These are phyloP conservation scores for Amblyjoppa proteus DNA, from an alignment of 2,888 invertebrate species.

Conservation along the genomic window DNA sequence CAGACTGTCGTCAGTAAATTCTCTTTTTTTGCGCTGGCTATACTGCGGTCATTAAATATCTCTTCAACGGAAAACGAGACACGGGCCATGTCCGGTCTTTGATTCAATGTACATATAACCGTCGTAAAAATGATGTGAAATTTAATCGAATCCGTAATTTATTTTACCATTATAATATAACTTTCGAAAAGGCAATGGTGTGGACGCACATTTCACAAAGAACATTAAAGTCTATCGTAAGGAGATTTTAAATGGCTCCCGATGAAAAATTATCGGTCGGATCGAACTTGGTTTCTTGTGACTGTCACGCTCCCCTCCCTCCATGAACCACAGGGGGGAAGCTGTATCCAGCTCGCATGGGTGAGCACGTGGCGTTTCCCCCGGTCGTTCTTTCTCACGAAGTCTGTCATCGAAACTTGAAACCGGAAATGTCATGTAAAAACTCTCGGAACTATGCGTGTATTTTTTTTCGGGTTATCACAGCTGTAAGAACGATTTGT, in stretches of 20 bases:
- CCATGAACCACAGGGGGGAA: neutral
- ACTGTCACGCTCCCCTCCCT: slow-evolving; percentile 53
- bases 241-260: neutral
- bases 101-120: neutral
- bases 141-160: neutral
- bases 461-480: neutral
- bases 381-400: slow-evolving; percentile 2
- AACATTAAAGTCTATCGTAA: neutral
- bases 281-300: neutral
- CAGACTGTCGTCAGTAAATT: slow-evolving; percentile 2
- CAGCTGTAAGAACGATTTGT: neutral
- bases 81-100: neutral
- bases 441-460: neutral
- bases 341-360: slow-evolving; percentile 10
- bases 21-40: neutral
- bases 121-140: slow-evolving; percentile 1
- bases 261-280: neutral
- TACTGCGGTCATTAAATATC: neutral
- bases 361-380: slow-evolving; percentile 27
- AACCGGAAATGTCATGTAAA: slow-evolving; percentile 50
- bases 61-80: neutral
- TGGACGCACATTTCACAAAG: neutral
- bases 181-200: neutral
- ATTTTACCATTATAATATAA: neutral
- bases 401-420: slow-evolving; percentile 16